Evolutionary conservation across 92 coral and sea anemone genomes (phyloP).

Genomic region (Porites lobata): DNA sequence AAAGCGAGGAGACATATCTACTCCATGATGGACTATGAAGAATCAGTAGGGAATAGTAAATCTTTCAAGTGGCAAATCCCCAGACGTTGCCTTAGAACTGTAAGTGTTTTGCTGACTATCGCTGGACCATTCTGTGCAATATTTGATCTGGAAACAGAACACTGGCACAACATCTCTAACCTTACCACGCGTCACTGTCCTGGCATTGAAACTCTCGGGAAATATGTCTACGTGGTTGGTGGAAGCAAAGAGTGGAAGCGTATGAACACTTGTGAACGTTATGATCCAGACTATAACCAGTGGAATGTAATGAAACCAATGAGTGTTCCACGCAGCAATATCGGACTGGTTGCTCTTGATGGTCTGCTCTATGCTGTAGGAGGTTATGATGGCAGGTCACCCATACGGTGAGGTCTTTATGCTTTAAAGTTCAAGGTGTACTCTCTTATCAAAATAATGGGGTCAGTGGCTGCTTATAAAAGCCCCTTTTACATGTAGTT

Average conservation of each 20-base stretch:
- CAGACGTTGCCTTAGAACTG: constrained; percentile 86
- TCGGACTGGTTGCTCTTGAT: constrained; percentile 89
- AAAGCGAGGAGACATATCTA: constrained; percentile 72
- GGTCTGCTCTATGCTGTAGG: constrained; percentile 90
- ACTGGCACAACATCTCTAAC: constrained; percentile 85
- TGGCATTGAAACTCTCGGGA: constrained; percentile 87
- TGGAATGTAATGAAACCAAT: constrained; percentile 87
- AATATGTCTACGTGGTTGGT: constrained; percentile 88
- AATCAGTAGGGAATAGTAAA: constrained; percentile 45
- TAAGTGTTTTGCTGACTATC: constrained; percentile 85
- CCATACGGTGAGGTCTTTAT: constrained; percentile 76
- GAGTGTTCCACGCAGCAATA: constrained; percentile 90
- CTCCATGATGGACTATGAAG: constrained; percentile 28
- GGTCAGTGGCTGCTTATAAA: too few relatives aligned
- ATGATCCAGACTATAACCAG: constrained; percentile 82
- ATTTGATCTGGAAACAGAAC: constrained; percentile 72
- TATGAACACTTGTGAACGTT: constrained; percentile 84
- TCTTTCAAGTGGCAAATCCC: constrained; percentile 74
- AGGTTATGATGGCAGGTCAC: constrained; percentile 94
- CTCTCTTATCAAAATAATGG: too few relatives aligned
- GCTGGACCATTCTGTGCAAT: constrained; percentile 87
- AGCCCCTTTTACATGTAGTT: too few relatives aligned
- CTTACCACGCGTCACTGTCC: constrained; percentile 93
- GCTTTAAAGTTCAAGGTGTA: background rate
- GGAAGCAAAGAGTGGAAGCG: constrained; percentile 97